Conservation (phyloP, 2,888 invertebrate genomes). For the Crossocerus cetratus region DNA sequence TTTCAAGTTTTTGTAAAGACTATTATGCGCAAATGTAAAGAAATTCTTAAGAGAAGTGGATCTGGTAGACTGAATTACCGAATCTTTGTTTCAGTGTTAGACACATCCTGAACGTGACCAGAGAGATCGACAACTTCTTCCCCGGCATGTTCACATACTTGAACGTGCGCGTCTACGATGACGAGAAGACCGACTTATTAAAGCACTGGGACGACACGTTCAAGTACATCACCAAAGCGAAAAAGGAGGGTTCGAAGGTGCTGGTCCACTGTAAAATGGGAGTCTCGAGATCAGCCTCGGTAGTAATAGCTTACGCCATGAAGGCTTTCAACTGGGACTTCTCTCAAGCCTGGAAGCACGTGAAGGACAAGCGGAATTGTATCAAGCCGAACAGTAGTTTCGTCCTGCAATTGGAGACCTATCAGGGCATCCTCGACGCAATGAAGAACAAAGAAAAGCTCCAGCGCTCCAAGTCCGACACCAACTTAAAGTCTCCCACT, state of each 20-base stretch:
- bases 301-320: constrained; percentile 99
- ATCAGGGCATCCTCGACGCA: constrained; percentile 96
- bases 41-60: too few species aligned
- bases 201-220: constrained; percentile 99
- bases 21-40: too few species aligned
- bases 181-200: constrained; percentile 96
- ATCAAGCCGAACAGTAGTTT: constrained; percentile 98
- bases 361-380: constrained; percentile 93
- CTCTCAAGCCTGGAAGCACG: constrained; percentile 91
- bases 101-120: constrained; percentile 97
- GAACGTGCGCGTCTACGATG: constrained; percentile 97
- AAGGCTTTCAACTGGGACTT: constrained; percentile 97
- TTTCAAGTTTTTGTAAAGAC: too few species aligned
- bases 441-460: constrained; percentile 96
- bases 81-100: constrained; percentile 89
- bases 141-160: constrained; percentile 97
- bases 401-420: constrained; percentile 94
- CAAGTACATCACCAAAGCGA: constrained; percentile 96
- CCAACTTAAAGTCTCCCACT: constrained; percentile 88
- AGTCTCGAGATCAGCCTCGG: constrained; percentile 97
- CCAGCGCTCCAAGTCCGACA: constrained; percentile 95
- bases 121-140: constrained; percentile 99
- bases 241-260: constrained; percentile 93
- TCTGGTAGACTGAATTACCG: too few species aligned
- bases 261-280: constrained; percentile 99